Conservation (phyloP, 2,797 vertebrate species). For the Peromyscus melanophrys region DNA sequence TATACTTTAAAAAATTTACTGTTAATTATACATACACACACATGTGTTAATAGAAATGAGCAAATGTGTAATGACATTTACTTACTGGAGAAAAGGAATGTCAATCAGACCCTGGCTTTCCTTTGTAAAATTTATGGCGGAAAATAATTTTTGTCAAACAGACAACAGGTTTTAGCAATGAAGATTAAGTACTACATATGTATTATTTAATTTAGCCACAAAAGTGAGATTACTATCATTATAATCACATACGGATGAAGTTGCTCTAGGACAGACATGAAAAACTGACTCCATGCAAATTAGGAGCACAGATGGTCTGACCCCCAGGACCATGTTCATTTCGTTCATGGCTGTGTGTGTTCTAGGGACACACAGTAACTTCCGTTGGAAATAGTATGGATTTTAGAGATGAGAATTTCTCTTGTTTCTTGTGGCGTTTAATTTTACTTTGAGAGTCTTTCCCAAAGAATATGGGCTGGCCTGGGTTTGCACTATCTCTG, state of each 20-base stretch:
- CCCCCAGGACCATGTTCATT: not conserved
- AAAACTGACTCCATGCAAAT: not conserved
- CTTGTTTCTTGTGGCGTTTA: constrained; percentile 41
- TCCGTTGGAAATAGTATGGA: not conserved
- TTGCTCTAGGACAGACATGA: not conserved
- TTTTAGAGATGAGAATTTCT: constrained; percentile 62
- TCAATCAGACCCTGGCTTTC: not conserved
- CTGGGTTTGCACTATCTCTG: not conserved
- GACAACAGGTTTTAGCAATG: not conserved
- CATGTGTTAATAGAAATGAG: not conserved
- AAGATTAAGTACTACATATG: not conserved
- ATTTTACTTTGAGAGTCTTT: not conserved
- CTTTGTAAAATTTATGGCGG: not conserved
- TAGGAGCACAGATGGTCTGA: not conserved
- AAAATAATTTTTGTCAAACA: constrained; percentile 50
- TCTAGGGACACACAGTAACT: constrained; percentile 29
- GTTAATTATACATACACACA: not conserved
- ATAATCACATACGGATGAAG: not conserved
- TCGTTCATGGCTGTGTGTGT: not conserved
- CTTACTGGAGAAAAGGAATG: not conserved
- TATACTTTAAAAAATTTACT: constrained; percentile 37
- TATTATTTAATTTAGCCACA: constrained; percentile 26
- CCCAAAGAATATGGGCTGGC: not conserved
- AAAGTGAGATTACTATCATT: not conserved
- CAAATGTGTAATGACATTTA: constrained; percentile 22